Base-by-base conservation (phyloP, 2,888 invertebrate species). In the Drosophila rellima region DNA sequence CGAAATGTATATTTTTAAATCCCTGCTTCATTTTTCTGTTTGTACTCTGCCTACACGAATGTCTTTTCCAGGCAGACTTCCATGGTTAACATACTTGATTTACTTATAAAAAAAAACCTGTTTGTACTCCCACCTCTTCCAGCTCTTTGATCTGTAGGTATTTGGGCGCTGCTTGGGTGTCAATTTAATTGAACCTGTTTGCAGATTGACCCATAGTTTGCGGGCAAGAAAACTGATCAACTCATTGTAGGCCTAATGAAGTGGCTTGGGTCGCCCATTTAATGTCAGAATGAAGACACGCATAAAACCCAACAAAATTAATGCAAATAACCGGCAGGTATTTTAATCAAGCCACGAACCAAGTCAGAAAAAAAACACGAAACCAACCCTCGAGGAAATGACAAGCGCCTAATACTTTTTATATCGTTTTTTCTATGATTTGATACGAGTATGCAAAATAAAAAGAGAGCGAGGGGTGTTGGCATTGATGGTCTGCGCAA, bases 291-390 rank as follows among this genome's bases (percentile, higher is more conserved):
- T 83, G 67, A 82, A 83, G 83, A 88, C 88, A 83, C 86, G 86
- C 74, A 80, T 78, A 66, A 55, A 71, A 68, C 64, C 65, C 66
- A 70, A 75, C 67, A 70, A 87, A 85, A 89, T 82, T 78, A 88
- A 87, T 78, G 80, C 88, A 84, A 88, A 86, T 86, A 86, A 68
- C 89, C 85, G 80, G 82, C 78, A 88, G 89, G 85, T 82, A 89
- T 86, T 86, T 88, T 87, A 86, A 87, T 85, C 86, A 89, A 89
- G 82, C 82, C 62, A 56, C 20, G 6, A 61, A 56, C 59, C 48
- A 61, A 50, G 15, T 7, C 11, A 31, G 7, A 42, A 29, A 47
- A 47, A 29, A 33, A 13, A 13, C 20, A 31, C 15, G 15, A 55
- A 61, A 52, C 20, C 54, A 62, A 57, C 80, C 62, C 68, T 51